Evolutionary conservation across 2,113 vertebrate genomes (phyloP).

Genomic region (Brachyhypopomus occidentalis): DNA sequence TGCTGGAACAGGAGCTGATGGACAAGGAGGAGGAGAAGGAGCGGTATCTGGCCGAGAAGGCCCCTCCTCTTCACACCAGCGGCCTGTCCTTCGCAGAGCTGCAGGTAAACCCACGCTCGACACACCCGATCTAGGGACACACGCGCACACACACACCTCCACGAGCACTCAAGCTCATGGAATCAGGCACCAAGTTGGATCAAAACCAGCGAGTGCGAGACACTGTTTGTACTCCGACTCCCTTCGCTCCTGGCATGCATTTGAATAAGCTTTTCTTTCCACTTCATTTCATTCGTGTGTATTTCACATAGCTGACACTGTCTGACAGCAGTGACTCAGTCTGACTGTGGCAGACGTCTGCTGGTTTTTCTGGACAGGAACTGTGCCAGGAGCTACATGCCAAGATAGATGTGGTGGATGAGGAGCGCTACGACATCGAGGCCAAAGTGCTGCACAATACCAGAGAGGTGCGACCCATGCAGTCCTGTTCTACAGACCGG

Average conservation of each 20-base stretch:
- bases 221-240: background rate
- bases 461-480: conserved; percentile 75
- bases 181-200: background rate
- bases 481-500: background rate
- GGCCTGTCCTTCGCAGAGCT: conserved; percentile 82
- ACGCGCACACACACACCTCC: background rate
- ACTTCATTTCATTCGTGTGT: background rate
- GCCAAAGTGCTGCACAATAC: conserved; percentile 91
- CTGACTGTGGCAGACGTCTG: background rate
- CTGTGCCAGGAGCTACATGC: conserved; percentile 84
- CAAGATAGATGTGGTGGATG: conserved; percentile 89
- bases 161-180: no score
- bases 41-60: conserved; percentile 82
- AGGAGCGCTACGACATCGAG: conserved; percentile 93
- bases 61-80: conserved; percentile 71
- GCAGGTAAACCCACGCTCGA: conserved; percentile 71
- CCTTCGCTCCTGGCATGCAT: no score
- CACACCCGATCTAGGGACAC: no score
- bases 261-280: no score
- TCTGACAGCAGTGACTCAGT: background rate
- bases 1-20: conserved; percentile 86
- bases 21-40: conserved; percentile 87
- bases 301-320: background rate
- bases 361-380: conserved; percentile 66
- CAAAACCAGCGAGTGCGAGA: background rate